Percentiles rank a stretch among this genome's conserved stretches.
phyloP scores from a whole-genome alignment of 2,113 vertebrate genomes.

The Dipodomys stephensi region DNA sequence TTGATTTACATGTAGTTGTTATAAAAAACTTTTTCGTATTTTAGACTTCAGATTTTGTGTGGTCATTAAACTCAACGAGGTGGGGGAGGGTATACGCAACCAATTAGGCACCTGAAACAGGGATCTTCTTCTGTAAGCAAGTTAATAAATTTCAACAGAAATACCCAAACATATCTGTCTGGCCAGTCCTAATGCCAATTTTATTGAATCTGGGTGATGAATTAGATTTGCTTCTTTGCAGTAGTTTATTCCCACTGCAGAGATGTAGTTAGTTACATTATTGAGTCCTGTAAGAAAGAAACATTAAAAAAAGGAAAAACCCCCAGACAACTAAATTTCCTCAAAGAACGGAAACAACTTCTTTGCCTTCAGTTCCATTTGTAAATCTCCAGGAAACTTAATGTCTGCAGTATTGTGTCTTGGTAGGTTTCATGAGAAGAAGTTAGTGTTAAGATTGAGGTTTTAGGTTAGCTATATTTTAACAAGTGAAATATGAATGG shows the following conservation, averaged over 20 bases:
- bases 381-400: conserved; percentile 68
- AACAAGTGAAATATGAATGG: conserved; percentile 1
- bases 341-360: conserved; percentile 57
- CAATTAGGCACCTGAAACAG: conserved; percentile 10
- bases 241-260: background rate
- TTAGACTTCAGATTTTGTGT: conserved; percentile 42
- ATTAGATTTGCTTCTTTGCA: conserved; percentile 40
- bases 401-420: conserved; percentile 20
- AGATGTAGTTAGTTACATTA: conserved; percentile 57
- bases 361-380: conserved; percentile 59
- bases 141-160: conserved; percentile 40
- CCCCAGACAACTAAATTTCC: conserved; percentile 56
- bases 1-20: conserved; percentile 23
- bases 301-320: conserved; percentile 47
- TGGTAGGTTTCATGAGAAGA: conserved; percentile 45
- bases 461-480: conserved; percentile 42
- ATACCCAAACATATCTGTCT: background rate
- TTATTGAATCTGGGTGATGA: conserved; percentile 35
- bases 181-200: conserved; percentile 39
- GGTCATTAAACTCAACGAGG: conserved; percentile 38
- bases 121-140: conserved; percentile 15
- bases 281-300: conserved; percentile 60
- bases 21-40: conserved; percentile 18
- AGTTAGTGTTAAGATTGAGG: background rate
- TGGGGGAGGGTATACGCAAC: background rate